These are phyloP conservation scores for Campaea margaritaria DNA, from an alignment of 2,888 invertebrate species.

Conservation along the genomic window DNA sequence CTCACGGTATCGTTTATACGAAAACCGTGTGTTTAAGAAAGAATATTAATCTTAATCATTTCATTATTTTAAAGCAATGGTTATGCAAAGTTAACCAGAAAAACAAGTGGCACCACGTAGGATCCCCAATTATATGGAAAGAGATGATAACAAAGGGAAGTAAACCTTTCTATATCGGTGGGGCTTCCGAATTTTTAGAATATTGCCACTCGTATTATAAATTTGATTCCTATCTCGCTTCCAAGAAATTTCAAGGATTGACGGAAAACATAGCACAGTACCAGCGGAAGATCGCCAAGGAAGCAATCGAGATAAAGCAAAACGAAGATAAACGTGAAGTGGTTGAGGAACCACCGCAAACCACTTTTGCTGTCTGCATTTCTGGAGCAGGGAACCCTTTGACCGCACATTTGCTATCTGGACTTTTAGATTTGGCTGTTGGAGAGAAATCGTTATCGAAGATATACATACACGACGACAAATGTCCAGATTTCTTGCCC, in stretches of 20 bases:
- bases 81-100: conserved; percentile 76
- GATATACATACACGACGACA: conserved; percentile 67
- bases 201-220: conserved; percentile 86
- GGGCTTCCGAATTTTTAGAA: conserved; percentile 85
- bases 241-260: conserved; percentile 62
- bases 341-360: conserved; percentile 38
- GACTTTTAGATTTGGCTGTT: conserved; percentile 59
- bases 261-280: conserved; percentile 61
- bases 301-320: conserved; percentile 26
- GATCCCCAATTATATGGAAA: conserved; percentile 87
- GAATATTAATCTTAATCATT: too few relatives aligned
- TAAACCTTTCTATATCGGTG: conserved; percentile 85
- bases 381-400: conserved; percentile 66
- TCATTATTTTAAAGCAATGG: conserved; percentile 72
- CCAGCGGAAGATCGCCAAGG: conserved; percentile 52
- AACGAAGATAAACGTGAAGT: conserved; percentile 21
- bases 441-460: conserved; percentile 58
- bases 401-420: conserved; percentile 67
- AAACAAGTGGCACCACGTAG: conserved; percentile 83
- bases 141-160: conserved; percentile 84
- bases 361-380: conserved; percentile 61
- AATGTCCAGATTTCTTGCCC: conserved; percentile 62
- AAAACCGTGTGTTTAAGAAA: too few relatives aligned
- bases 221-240: conserved; percentile 64
- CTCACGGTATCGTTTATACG: too few relatives aligned